A percentile compares a stretch with the other conserved stretches of the same genome.
phyloP scores from a whole-genome alignment of 2,797 vertebrate species.

The Aphelocoma californica region DNA sequence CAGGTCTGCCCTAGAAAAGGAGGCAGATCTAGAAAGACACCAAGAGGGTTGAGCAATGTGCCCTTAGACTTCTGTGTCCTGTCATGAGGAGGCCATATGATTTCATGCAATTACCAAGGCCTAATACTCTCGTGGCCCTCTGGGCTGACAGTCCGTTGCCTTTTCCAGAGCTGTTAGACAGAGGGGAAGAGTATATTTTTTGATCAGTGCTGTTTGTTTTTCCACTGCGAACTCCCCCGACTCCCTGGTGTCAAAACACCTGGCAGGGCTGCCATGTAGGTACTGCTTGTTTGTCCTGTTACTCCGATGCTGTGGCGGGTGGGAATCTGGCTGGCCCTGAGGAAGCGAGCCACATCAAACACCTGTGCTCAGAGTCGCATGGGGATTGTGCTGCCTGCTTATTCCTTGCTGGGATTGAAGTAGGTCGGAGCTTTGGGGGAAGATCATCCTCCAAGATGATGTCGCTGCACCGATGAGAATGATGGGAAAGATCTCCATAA shows the following conservation, averaged over 20 bases:
- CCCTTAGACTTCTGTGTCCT: background rate
- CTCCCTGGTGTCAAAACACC: background rate
- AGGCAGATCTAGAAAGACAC: background rate
- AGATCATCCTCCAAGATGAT: background rate
- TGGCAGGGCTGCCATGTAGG: background rate
- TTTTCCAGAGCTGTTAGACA: background rate
- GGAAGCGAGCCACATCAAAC: background rate
- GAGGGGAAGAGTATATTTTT: background rate
- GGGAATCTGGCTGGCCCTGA: background rate
- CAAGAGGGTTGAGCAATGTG: background rate
- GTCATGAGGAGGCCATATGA: background rate
- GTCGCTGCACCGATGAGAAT: accelerated
- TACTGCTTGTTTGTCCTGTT: slow-evolving; percentile 3
- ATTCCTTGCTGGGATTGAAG: background rate
- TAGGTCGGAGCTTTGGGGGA: background rate
- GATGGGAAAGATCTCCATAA: background rate
- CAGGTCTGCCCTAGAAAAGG: background rate
- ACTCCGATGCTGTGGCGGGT: accelerated
- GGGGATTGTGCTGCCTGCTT: background rate
- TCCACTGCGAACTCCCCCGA: background rate
- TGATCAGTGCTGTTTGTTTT: background rate
- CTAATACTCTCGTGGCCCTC: background rate
- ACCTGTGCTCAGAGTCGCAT: accelerated
- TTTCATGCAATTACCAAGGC: background rate
- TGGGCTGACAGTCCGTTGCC: background rate